phyloP scores from a whole-genome alignment of 2,888 invertebrate species.

The Acleris laterana region DNA sequence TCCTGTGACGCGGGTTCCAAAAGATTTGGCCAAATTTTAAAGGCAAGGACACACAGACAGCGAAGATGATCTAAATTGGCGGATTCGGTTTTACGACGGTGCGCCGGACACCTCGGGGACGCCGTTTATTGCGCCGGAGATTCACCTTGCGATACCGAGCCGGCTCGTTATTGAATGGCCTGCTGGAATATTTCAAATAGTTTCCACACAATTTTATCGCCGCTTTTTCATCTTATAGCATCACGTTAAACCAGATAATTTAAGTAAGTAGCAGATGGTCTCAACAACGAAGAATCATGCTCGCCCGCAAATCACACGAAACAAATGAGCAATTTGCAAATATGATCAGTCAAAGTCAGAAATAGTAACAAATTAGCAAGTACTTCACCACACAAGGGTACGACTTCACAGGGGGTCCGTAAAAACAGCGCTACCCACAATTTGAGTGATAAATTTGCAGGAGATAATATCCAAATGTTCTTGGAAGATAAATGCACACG shows the following conservation, averaged over 20 bases:
- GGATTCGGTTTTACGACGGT: conserved; percentile 67
- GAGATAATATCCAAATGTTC: conserved; percentile 41
- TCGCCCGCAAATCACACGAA: conserved; percentile 13
- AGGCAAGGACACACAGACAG: conserved; percentile 56
- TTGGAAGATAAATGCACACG: conserved; percentile 57
- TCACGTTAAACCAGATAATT: no score
- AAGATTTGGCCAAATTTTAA: conserved; percentile 43
- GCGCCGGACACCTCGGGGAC: conserved; percentile 44
- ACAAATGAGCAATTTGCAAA: conserved; percentile 35
- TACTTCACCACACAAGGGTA: conserved; percentile 26
- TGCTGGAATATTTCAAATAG: conserved; percentile 13
- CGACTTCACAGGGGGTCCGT: conserved; percentile 28
- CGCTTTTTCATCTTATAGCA: no score
- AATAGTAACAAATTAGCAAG: conserved; percentile 34
- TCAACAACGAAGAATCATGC: conserved; percentile 8
- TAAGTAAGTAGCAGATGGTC: no score
- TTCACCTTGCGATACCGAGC: conserved; percentile 36
- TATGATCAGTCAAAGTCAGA: conserved; percentile 37
- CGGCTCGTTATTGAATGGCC: conserved; percentile 16
- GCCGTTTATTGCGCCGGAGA: conserved; percentile 41
- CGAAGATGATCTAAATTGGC: conserved; percentile 76
- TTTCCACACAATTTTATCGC: background rate
- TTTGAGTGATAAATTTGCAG: conserved; percentile 31
- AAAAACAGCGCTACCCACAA: conserved; percentile 33
- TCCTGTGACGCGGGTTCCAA: conserved; percentile 20